These are phyloP conservation scores for Amblyornis subalaris DNA, from an alignment of 2,113 vertebrate genomes.

Conservation along the genomic window DNA sequence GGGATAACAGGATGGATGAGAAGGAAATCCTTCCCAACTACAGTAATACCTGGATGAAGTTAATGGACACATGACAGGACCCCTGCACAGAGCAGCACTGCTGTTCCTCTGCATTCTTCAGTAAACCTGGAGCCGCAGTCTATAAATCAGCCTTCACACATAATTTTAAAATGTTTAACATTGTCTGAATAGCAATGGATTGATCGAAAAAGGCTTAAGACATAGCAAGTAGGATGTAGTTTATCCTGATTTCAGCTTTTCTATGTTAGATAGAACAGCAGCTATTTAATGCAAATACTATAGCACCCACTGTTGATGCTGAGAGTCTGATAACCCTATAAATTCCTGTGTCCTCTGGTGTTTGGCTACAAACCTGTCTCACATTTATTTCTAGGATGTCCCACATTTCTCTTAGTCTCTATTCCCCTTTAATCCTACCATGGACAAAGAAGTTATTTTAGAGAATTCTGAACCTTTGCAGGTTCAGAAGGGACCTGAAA, in stretches of 20 bases:
- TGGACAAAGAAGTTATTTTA: neutral
- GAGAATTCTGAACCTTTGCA: neutral
- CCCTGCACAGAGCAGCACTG: accelerated
- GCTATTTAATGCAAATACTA: neutral
- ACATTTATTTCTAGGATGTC: neutral
- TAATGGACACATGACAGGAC: neutral
- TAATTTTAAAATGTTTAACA: neutral
- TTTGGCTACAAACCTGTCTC: neutral
- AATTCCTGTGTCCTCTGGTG: neutral
- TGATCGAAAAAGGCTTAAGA: neutral
- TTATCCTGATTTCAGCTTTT: neutral
- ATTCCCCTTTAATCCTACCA: neutral
- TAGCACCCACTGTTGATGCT: neutral
- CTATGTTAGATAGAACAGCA: neutral
- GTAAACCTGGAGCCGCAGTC: neutral
- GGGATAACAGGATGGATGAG: neutral
- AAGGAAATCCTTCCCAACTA: neutral
- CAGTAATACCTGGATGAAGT: neutral
- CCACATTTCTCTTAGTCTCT: too few species aligned
- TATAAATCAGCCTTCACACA: neutral
- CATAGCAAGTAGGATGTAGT: neutral
- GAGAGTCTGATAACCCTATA: accelerated
- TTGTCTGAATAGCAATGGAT: neutral
- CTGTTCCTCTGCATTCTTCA: neutral
- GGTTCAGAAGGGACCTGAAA: neutral